Evolutionary conservation across 2,797 vertebrate genomes (phyloP), one percentile per base, ranked within the genome.

Genomic region (Pyrocephalus nanus): DNA sequence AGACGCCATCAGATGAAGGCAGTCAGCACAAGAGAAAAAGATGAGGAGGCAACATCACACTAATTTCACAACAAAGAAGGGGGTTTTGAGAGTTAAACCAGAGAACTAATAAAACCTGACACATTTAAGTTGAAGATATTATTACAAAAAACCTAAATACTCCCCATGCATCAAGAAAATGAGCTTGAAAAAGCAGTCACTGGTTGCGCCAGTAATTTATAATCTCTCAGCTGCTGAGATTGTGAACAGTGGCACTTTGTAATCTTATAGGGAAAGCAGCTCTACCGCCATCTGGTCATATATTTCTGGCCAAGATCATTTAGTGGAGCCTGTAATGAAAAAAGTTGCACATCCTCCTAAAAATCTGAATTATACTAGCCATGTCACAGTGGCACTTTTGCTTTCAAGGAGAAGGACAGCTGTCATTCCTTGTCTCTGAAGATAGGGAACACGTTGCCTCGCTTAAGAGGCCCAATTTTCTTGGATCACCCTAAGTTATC

Each of bases 201-300:
- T 0, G 26, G 47, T 90, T 70, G 76, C 1, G 3, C 81, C 43
- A 70, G 69, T 45, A 86, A 67, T 92, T 90, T 92, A 64, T 85
- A 91, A 86, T 81, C 74, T 92, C 76, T 95, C 92, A 96, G 79
- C 47, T 96, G 96, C 94, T 83, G 85, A 90, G 79, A 93, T 48
- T 94, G 76, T 81, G 80, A 96, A 96, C 92, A 89, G 89, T 87
- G 61, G 65, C 88, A 93, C 93, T 96, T 95, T 87, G 90, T 96
- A 93, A 96, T 96, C 95, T 94, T 97, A 95, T 9, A 92, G 94
- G 75, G 77, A 92, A 87, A 95, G 75, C 70, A 82, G 94, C 79
- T 95, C 92, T 55, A 86, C 77, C 47, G 71, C 90, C 92, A 96
- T 94, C 88, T 96, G 95, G 92, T 88, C 90, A 55, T 20, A 11